Conservation (phyloP, 2,113 vertebrate species). For the Takifugu bimaculatus region DNA sequence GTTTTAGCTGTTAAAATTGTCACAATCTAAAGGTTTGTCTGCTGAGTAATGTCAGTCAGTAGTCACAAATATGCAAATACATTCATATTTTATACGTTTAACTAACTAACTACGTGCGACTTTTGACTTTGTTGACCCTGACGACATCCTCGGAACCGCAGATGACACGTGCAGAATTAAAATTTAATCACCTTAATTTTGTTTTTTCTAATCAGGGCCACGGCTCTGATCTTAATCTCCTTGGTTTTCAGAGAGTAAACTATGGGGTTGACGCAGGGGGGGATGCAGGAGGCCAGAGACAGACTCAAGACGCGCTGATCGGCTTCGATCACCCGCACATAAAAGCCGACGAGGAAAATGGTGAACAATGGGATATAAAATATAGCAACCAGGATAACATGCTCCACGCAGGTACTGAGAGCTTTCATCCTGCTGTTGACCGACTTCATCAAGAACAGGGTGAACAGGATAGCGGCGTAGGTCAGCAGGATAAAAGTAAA, state of each 20-base stretch:
- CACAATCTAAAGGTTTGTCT: no score
- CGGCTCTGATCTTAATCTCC: conserved; percentile 52
- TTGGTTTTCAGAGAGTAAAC: conserved; percentile 71
- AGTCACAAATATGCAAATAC: no score
- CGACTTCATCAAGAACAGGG: conserved; percentile 66
- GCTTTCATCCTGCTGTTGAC: conserved; percentile 51
- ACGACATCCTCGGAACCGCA: no score
- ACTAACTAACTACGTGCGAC: no score
- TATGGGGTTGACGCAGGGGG: conserved; percentile 68
- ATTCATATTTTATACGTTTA: no score
- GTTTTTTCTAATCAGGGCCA: no score
- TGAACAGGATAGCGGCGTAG: conserved; percentile 58
- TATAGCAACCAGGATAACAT: conserved; percentile 62
- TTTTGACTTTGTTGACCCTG: no score
- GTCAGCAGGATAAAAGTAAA: conserved; percentile 54
- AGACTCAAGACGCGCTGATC: conserved; percentile 59
- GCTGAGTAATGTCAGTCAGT: no score
- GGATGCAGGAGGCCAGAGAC: conserved; percentile 61
- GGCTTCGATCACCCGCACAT: conserved; percentile 19
- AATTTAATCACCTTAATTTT: not conserved
- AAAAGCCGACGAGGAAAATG: conserved; percentile 51
- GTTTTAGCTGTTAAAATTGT: no score
- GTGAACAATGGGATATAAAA: conserved; percentile 61
- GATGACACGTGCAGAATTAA: no score
- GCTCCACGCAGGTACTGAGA: conserved; percentile 61